Conservation (phyloP, 2,113 vertebrate species). For the Periophthalmus modestus region DNA sequence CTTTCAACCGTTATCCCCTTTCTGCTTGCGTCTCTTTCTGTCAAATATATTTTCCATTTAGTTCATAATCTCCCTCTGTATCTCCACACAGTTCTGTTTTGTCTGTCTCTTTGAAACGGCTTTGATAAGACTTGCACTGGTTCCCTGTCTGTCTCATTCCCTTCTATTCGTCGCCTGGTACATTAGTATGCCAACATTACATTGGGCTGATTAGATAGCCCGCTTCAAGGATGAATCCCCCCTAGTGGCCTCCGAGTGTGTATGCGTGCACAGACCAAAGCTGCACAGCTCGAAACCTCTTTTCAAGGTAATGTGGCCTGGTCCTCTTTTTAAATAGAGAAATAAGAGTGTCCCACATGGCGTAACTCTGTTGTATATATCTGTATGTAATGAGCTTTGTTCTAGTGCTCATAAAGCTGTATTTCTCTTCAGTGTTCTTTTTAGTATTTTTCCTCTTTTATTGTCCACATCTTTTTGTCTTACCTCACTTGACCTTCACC, state of each 20-base stretch:
- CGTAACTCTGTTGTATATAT: constrained; percentile 9
- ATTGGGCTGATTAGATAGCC: constrained; percentile 72
- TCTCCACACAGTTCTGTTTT: constrained; percentile 30
- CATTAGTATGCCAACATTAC: constrained; percentile 73
- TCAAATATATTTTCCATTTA: constrained; percentile 41
- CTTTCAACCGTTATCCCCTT: constrained; percentile 14
- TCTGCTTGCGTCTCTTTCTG: constrained; percentile 1
- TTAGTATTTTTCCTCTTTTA: neutral
- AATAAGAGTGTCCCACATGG: constrained; percentile 47
- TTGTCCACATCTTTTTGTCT: neutral
- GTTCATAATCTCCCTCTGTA: constrained; percentile 39
- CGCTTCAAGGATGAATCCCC: constrained; percentile 72
- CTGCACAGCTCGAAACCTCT: constrained; percentile 7
- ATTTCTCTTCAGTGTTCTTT: constrained; percentile 2
- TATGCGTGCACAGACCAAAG: constrained; percentile 11
- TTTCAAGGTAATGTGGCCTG: constrained; percentile 51
- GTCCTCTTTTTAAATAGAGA: constrained; percentile 53
- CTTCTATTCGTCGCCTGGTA: constrained; percentile 27
- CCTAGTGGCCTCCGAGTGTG: constrained; percentile 42
- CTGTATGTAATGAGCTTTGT: constrained; percentile 28
- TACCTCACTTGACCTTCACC: neutral
- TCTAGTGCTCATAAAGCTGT: neutral
- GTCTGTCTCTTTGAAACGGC: constrained; percentile 56
- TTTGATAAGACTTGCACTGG: constrained; percentile 50
- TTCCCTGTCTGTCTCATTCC: constrained; percentile 38